Conservation (phyloP, 2,797 vertebrate genomes). For the Xenops minutus region DNA sequence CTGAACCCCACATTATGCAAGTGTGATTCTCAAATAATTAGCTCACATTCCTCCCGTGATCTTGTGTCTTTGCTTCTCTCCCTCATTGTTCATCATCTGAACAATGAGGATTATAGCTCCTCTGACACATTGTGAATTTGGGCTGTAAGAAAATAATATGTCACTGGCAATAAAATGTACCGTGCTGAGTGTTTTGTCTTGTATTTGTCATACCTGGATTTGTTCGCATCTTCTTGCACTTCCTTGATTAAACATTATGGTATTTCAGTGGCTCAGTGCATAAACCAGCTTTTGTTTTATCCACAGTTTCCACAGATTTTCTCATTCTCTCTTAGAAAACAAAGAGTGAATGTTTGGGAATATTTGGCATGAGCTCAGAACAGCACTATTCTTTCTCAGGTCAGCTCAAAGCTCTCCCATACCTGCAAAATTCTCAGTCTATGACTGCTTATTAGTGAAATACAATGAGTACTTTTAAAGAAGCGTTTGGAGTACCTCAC, state of each 20-base stretch:
- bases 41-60: neutral
- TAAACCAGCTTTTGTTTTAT: neutral
- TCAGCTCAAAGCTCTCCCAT: neutral
- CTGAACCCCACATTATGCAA: neutral
- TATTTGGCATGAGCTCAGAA: neutral
- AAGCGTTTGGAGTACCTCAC: neutral
- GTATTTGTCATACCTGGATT: neutral
- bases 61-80: neutral
- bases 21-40: neutral
- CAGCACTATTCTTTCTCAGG: neutral
- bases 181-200: neutral
- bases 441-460: neutral
- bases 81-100: neutral
- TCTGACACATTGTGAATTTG: neutral
- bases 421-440: neutral
- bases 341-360: neutral
- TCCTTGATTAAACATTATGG: neutral
- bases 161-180: neutral
- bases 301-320: neutral
- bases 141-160: neutral
- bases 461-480: neutral
- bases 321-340: neutral
- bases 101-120: neutral
- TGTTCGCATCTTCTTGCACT: neutral
- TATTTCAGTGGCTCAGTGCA: neutral